Conservation (phyloP, 64 coral and sea anemone genomes). For the Anthopleura sola region DNA sequence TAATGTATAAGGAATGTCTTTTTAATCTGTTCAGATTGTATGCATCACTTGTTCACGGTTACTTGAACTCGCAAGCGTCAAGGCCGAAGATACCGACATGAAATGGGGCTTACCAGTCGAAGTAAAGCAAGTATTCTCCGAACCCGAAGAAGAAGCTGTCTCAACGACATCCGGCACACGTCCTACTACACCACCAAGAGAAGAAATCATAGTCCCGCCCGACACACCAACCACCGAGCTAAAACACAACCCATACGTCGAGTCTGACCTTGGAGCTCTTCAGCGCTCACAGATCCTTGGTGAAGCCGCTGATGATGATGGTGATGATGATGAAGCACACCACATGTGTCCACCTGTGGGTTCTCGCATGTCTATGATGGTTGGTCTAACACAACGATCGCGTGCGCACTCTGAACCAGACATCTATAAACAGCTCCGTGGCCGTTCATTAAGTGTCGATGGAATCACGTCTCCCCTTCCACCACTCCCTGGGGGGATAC, state of each 20-base stretch:
- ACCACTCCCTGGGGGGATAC: background rate
- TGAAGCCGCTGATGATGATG: background rate
- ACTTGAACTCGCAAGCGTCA: conserved; percentile 67
- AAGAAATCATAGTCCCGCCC: conserved; percentile 9
- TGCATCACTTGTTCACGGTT: conserved; percentile 61
- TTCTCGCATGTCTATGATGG: background rate
- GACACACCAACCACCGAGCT: conserved; percentile 30
- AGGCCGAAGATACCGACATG: conserved; percentile 31
- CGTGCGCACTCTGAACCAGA: conserved; percentile 19
- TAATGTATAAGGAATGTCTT: no score
- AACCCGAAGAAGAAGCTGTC: conserved; percentile 44
- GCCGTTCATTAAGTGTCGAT: no score
- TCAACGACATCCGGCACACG: background rate
- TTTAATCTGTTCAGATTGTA: conserved; percentile 29
- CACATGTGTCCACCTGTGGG: background rate
- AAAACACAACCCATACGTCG: conserved; percentile 84
- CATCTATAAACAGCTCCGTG: background rate
- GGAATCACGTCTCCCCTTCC: background rate
- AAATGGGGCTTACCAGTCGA: conserved; percentile 46
- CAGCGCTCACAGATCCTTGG: conserved; percentile 11
- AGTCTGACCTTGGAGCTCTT: conserved; percentile 16
- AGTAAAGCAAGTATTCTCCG: conserved; percentile 37
- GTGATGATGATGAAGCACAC: background rate
- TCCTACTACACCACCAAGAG: background rate
- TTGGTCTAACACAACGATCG: background rate